Evolutionary conservation across 1,140 invertebrate species (phyloP).

Genomic region (Orussus abietinus): DNA sequence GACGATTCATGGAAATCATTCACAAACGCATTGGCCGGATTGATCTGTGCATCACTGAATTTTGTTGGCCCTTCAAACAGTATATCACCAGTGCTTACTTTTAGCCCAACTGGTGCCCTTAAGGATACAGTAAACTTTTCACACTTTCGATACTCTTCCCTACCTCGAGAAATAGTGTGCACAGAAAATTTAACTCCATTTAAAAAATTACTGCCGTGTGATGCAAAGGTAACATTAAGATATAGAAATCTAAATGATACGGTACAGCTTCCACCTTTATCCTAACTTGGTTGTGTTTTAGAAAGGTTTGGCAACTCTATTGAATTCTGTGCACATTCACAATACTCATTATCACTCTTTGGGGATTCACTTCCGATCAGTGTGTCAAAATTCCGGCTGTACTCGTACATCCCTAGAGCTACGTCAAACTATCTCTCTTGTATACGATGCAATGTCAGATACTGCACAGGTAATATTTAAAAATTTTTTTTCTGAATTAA

Average conservation of each 20-base stretch:
- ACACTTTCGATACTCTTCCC: constrained; percentile 74
- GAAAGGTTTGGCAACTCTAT: constrained; percentile 77
- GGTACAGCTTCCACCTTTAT: constrained; percentile 5
- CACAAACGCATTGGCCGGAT: constrained; percentile 84
- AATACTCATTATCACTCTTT: constrained; percentile 93
- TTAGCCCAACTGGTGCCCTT: constrained; percentile 71
- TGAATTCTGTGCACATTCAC: constrained; percentile 89
- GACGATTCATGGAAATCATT: constrained; percentile 84
- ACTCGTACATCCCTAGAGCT: constrained; percentile 67
- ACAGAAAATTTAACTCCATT: constrained; percentile 98
- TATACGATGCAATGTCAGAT: constrained; percentile 69
- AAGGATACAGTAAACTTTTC: constrained; percentile 55
- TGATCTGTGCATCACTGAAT: constrained; percentile 94
- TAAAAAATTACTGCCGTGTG: constrained; percentile 94
- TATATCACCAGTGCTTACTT: constrained; percentile 76
- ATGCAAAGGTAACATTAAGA: constrained; percentile 67
- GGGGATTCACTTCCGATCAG: constrained; percentile 76
- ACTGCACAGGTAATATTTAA: constrained; percentile 32
- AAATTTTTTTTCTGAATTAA: constrained; percentile 1
- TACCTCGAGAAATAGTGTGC: constrained; percentile 94
- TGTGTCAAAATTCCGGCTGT: constrained; percentile 69
- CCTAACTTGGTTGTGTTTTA: constrained; percentile 39
- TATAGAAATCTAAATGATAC: no score
- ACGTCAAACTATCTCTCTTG: constrained; percentile 77
- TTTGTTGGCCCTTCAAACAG: constrained; percentile 90